phyloP scores from a whole-genome alignment of 2,888 invertebrate genomes.

The Heliconius charithonia region DNA sequence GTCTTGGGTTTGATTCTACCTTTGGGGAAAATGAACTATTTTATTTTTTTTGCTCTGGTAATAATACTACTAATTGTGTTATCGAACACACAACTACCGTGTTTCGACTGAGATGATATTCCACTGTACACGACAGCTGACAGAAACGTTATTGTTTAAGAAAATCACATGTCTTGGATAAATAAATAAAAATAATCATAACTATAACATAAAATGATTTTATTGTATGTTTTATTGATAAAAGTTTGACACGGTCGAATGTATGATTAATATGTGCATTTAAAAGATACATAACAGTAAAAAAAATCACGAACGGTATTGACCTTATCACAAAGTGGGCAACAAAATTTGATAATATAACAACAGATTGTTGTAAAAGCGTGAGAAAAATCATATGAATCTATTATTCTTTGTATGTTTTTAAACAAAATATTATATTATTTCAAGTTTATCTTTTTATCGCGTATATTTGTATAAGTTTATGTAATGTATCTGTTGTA shows the following conservation, averaged over 20 bases:
- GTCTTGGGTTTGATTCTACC: not conserved
- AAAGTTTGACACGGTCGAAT: constrained; percentile 39
- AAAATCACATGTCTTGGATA: not conserved
- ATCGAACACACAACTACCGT: too few relatives aligned
- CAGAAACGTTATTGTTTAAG: too few relatives aligned
- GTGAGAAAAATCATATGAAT: constrained; percentile 8
- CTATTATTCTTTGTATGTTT: not conserved
- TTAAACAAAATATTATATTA: too few relatives aligned
- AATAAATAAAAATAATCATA: constrained; percentile 23
- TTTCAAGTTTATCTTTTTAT: too few relatives aligned
- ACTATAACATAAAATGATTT: constrained; percentile 21
- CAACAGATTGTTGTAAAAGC: not conserved
- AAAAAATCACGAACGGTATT: constrained; percentile 27
- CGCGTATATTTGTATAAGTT: too few relatives aligned
- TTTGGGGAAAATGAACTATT: not conserved
- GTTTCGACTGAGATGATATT: too few relatives aligned
- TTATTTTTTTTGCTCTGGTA: not conserved
- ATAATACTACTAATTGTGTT: too few relatives aligned
- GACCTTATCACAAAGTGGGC: constrained; percentile 16
- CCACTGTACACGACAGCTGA: too few relatives aligned
- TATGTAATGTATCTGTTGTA: too few relatives aligned
- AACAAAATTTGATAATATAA: not conserved
- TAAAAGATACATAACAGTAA: constrained; percentile 32
- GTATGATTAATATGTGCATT: constrained; percentile 27
- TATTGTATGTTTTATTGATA: not conserved